Evolutionary conservation across 2,888 invertebrate species (phyloP), one percentile per base, ranked within the genome.

Genomic region (Lysandra bellargus): DNA sequence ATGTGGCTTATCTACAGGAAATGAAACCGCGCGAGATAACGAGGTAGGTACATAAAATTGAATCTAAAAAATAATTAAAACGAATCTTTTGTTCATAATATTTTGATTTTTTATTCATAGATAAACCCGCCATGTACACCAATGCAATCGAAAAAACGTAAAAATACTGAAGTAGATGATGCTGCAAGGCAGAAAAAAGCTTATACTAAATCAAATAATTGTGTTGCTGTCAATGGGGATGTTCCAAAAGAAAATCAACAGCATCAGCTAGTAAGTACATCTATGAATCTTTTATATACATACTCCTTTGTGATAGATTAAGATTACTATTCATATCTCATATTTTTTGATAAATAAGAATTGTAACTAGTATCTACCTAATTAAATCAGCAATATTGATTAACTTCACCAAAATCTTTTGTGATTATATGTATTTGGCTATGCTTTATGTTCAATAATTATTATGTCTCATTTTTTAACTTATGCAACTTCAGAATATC

Each of bases 1-100:
- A 81, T 95, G 96, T 87, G 97, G 97, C 3, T 89, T 97, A 72
- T 96, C 96, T 1, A 96, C 96, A 78, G 96, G 95, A 1, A 95
- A 89, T 84, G 92, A 93, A 53, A 83, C 83, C 74, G 85, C 88
- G 73, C 90, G 91, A 33, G 95, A 95, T 73, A 95, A 95, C 9
- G 92, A 93, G 84, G 94, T 93, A 93, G 84, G 94, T 93, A 17
- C 81, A 84, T 80, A 64, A 74, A 9, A 49, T 23, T 78, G 33
- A n/a, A 72, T 78, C 4, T 53, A n/a, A 44, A 33, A 33, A 64
- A 53, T 53, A 44, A 14, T 57, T 33, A 69, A 57, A 60, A 23
- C 14, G 2, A 44, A 57, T 44, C 4, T 37, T 33, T 77, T 40
- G 40, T 53, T 5, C 33, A n/a, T 69, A 3, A 40, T 78, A 37